Evolutionary conservation across 2,797 vertebrate species (phyloP), one percentile per base, ranked within the genome.

Genomic region (Mormyrops attenuatus): DNA sequence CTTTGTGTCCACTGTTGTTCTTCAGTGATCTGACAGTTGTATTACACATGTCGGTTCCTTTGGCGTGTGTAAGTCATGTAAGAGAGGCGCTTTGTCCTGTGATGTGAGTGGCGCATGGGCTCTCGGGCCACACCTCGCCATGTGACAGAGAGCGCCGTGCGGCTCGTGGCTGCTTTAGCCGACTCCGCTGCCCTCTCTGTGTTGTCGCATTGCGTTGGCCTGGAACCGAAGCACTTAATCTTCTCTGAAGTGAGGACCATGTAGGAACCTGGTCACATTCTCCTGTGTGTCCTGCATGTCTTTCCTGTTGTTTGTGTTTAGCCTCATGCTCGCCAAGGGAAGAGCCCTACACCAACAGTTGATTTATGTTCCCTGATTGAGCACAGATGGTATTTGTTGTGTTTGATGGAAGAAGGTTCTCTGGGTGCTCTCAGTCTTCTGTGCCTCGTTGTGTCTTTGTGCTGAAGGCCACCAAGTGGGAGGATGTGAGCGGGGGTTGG

Each of bases 381-480:
- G 92, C 92, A 93, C 94, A 94, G 94, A 94, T 94, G 94, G 93
- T 94, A 93, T 95, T 95, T 95, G 92, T 93, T 92, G 93, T 94
- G 90, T 91, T 92, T 93, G 93, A 95, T 94, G 94, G 94, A 47
- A 92, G 90, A 92, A 93, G 94, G 93, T 95, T 94, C 95, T 93
- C 90, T 91, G 91, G 92, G 91, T 94, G 9, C 49, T 7, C 47
- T 50, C 41, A 11, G 80, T 84, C 47, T 84, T 84, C 80, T 84
- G n/a, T 6, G 2, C 44, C 80, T 84, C n/a, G 80, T 84, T 49
- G 44, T 26, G 47, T 84, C 80, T 84, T 50, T 50, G 80, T 50
- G 41, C 80, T 20, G 80, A 84, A 47, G 80, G 80, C 80, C 80
- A 84, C 7, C 26, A 17, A 47, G 44, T n/a, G 38, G 80, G 47